Evolutionary conservation across 2,797 vertebrate species (phyloP).

Genomic region (Threskiornis aethiopicus): DNA sequence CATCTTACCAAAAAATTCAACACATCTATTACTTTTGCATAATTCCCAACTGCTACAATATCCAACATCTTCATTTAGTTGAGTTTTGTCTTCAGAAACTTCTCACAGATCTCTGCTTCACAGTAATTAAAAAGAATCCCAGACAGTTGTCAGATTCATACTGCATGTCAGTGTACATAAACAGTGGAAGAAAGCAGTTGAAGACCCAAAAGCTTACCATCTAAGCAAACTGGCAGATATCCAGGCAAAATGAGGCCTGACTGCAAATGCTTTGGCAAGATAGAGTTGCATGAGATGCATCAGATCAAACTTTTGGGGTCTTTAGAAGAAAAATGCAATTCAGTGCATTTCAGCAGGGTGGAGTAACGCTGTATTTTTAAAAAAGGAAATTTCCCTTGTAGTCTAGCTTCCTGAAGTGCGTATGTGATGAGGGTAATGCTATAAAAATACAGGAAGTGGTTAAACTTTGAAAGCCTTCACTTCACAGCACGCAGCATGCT

Average conservation of each 20-base stretch:
- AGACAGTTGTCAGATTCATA: neutral
- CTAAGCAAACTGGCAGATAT: neutral
- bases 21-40: neutral
- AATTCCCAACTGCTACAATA: neutral
- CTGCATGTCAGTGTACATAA: neutral
- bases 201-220: neutral
- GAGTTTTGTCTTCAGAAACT: neutral
- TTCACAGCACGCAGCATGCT: neutral
- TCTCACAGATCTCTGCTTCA: neutral
- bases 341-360: neutral
- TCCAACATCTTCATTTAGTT: neutral
- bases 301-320: neutral
- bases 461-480: neutral
- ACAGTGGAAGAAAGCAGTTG: neutral
- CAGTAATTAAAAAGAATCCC: neutral
- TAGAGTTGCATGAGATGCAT: neutral
- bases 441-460: slow-evolving; percentile 38
- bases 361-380: neutral
- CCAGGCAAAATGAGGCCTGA: neutral
- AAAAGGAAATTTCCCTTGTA: neutral
- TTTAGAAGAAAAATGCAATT: neutral
- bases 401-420: neutral
- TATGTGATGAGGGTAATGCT: neutral
- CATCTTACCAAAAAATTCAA: neutral
- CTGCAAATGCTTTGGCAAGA: neutral